Evolutionary conservation across 2,113 vertebrate species (phyloP).

Genomic region (Perccottus glenii): DNA sequence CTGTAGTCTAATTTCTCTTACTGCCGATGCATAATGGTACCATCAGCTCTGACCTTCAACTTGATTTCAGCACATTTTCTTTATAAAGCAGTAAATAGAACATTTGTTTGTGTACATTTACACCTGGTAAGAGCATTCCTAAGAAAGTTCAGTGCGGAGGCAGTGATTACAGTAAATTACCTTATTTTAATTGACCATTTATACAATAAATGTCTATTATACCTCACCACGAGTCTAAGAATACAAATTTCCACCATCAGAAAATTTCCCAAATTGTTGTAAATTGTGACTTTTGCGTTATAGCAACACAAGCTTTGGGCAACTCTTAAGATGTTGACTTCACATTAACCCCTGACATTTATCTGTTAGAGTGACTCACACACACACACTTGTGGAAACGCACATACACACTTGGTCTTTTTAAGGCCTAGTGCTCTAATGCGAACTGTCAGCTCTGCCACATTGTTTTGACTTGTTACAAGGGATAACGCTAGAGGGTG

Average conservation of each 20-base stretch:
- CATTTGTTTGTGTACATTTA: no score
- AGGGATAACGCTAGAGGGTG: slow-evolving; percentile 49
- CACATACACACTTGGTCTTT: slow-evolving; percentile 63
- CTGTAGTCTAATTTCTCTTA: no score
- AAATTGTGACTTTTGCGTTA: no score
- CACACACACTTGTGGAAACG: neutral
- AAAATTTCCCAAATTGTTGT: neutral
- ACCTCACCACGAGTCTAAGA: neutral
- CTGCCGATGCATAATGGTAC: no score
- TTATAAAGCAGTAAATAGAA: no score
- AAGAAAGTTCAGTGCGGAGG: no score
- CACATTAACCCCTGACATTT: slow-evolving; percentile 72
- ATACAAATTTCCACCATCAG: neutral
- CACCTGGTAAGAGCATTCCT: no score
- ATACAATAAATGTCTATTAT: neutral
- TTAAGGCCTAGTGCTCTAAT: slow-evolving; percentile 68
- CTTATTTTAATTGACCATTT: slow-evolving; percentile 2
- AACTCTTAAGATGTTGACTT: slow-evolving; percentile 64
- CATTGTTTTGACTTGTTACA: slow-evolving; percentile 72
- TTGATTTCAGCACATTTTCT: no score
- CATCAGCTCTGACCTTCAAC: no score
- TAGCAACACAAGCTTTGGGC: slow-evolving; percentile 39
- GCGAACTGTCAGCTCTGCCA: slow-evolving; percentile 70
- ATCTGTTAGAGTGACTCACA: slow-evolving; percentile 65
- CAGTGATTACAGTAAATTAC: neutral